Base-by-base conservation (phyloP, 2,888 invertebrate species). In the Netelia melanura region DNA sequence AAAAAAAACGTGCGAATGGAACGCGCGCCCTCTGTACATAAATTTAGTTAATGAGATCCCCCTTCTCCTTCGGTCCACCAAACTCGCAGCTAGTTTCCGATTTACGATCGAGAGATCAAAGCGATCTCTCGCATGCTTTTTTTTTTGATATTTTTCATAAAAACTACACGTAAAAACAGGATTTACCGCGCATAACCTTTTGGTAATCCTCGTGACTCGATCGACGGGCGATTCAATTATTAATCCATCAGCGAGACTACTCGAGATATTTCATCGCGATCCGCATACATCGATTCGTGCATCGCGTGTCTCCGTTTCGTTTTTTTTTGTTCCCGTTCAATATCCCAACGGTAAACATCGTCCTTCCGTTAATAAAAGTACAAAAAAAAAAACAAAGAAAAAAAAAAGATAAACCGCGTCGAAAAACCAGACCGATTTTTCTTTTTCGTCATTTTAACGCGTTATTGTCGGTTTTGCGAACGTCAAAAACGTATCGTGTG, bases 401-500 rank as follows among this genome's bases (percentile, higher is more conserved):
- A 21, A 56, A 38, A 54, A 54, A 56, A 52, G 25, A 58, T 11
- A 17, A 62, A 9, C 9, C 58, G 30, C 54, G 54, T 68, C 23
- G 52, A 52, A 43, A 21, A 14, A 17, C 67, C 64, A 38, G 30
- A 9, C 48, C 9, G 43, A 30, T 70, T 30, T 56, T 43, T 71
- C 21, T 10, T 71, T 67, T 67, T 64, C 43, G 43, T 71, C 30
- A 65, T 82, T 58, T 58, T 70, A 64, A 56, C 56, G n/a, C 17
- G 54, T 25, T 74, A 68, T 74, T 48, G 43, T 56, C 68, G 44
- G 62, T 76, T 70, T 44, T 6, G 17, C n/a, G 23, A 44, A 54
- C 56, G 62, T 44, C 21, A 76, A 68, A 81, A 77, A 68, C 58
- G 68, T 17, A 43, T n/a, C 43, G 44, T 48, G 71, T 65, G 65